phyloP scores from a whole-genome alignment of 2,113 vertebrate genomes.

The Corythornis vintsioides region DNA sequence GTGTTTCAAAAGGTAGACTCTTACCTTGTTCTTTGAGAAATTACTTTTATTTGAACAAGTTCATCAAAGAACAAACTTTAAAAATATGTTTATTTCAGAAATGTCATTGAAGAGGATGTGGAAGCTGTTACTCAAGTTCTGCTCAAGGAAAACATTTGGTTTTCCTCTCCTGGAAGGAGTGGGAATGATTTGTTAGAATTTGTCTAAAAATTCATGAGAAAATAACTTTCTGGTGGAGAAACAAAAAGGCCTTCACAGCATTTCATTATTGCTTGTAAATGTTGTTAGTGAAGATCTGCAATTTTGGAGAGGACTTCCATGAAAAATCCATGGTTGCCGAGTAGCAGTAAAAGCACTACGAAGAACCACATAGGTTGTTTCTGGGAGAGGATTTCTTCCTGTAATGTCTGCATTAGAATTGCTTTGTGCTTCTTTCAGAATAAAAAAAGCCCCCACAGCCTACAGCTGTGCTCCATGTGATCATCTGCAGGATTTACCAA shows the following conservation, averaged over 20 bases:
- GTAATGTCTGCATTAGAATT: neutral
- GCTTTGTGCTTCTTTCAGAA: neutral
- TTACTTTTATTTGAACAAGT: neutral
- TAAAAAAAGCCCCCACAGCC: neutral
- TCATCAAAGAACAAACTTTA: neutral
- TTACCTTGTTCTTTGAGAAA: neutral
- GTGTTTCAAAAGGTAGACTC: neutral
- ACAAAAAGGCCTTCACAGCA: neutral
- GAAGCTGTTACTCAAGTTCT: neutral
- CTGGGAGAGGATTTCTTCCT: neutral
- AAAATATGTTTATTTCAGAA: neutral
- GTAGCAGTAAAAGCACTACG: neutral
- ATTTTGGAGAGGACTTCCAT: neutral
- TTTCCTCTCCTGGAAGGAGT: neutral
- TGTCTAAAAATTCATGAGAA: neutral
- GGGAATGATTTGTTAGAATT: neutral
- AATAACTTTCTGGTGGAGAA: neutral
- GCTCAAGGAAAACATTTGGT: neutral
- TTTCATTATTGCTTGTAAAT: neutral
- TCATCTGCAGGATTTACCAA: neutral
- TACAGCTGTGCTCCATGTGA: fast-evolving
- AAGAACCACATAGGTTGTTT: neutral
- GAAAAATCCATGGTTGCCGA: neutral
- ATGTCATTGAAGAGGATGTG: neutral
- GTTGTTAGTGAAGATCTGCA: neutral